These are phyloP conservation scores for Microplitis deprimator DNA, from an alignment of 2,888 invertebrate species.

Conservation along the genomic window DNA sequence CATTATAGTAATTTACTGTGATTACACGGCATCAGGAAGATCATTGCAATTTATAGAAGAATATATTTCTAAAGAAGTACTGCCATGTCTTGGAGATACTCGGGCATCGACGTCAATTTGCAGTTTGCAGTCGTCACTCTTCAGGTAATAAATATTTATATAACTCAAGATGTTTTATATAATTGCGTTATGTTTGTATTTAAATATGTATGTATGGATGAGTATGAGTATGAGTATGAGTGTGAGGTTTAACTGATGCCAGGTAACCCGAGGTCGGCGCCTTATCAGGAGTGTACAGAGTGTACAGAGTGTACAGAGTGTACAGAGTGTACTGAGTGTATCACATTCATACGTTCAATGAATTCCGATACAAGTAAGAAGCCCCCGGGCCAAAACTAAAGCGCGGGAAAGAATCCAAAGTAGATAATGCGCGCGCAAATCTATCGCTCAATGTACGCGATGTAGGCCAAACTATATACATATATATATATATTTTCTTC, in stretches of 20 bases:
- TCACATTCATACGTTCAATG: not conserved
- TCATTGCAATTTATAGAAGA: slow-evolving; percentile 89
- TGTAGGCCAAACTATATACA: slow-evolving; percentile 48
- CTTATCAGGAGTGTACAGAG: slow-evolving; percentile 6
- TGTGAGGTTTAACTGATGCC: slow-evolving; percentile 17
- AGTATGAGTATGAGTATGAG: not conserved
- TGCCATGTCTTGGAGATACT: slow-evolving; percentile 88
- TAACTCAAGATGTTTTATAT: slow-evolving; percentile 28
- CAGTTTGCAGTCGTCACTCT: slow-evolving; percentile 88
- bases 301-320: slow-evolving; percentile 12
- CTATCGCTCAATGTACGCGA: slow-evolving; percentile 49
- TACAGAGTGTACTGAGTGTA: not conserved
- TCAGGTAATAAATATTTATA: slow-evolving; percentile 75
- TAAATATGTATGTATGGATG: slow-evolving; percentile 1
- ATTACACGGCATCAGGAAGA: slow-evolving; percentile 89
- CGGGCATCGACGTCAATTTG: slow-evolving; percentile 87
- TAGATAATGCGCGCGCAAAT: slow-evolving; percentile 29
- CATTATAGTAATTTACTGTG: slow-evolving; percentile 85
- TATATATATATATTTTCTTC: slow-evolving; percentile 13
- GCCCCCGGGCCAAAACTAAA: slow-evolving; percentile 15
- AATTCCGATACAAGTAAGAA: slow-evolving; percentile 5
- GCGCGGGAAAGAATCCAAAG: slow-evolving; percentile 6
- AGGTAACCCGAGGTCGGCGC: slow-evolving; percentile 37
- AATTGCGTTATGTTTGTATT: not conserved
- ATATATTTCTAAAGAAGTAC: slow-evolving; percentile 83